These are phyloP conservation scores for Cheilosia vernalis DNA, from an alignment of 2,888 invertebrate genomes.

Conservation along the genomic window DNA sequence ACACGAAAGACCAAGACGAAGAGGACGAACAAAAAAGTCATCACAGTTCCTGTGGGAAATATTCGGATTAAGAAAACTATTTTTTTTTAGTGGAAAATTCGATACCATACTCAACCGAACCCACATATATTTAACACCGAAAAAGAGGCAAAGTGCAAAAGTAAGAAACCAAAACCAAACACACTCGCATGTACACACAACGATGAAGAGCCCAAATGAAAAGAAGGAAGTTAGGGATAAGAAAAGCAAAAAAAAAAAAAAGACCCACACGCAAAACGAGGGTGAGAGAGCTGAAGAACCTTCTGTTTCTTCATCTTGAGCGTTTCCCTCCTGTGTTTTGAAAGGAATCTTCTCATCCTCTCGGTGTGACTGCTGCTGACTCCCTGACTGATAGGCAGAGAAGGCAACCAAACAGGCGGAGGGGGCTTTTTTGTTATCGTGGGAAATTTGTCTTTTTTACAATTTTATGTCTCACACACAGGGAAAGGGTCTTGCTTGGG, in stretches of 20 bases:
- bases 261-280: slow-evolving; percentile 39
- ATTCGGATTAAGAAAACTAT: slow-evolving; percentile 66
- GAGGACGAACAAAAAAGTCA: slow-evolving; percentile 18
- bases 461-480: slow-evolving; percentile 51
- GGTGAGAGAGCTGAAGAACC: slow-evolving; percentile 68
- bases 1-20: slow-evolving; percentile 26
- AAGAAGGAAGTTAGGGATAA: slow-evolving; percentile 72
- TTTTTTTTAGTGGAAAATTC: slow-evolving; percentile 61
- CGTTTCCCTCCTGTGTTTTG: slow-evolving; percentile 44
- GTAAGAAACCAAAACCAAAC: slow-evolving; percentile 3
- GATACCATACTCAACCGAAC: slow-evolving; percentile 61
- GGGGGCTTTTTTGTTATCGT: slow-evolving; percentile 70
- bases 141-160: slow-evolving; percentile 29
- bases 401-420: slow-evolving; percentile 47
- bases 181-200: slow-evolving; percentile 36
- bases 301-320: slow-evolving; percentile 56
- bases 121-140: slow-evolving; percentile 56
- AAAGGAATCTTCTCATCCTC: slow-evolving; percentile 56
- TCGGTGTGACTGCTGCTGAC: slow-evolving; percentile 41
- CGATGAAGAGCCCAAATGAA: slow-evolving; percentile 25
- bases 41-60: slow-evolving; percentile 71
- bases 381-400: slow-evolving; percentile 66
- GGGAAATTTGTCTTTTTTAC: slow-evolving; percentile 74
- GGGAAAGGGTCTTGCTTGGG: slow-evolving; percentile 28
- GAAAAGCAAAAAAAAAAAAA: slow-evolving; percentile 35